phyloP scores from a whole-genome alignment of 2,888 invertebrate species.

The Euplexia lucipara region DNA sequence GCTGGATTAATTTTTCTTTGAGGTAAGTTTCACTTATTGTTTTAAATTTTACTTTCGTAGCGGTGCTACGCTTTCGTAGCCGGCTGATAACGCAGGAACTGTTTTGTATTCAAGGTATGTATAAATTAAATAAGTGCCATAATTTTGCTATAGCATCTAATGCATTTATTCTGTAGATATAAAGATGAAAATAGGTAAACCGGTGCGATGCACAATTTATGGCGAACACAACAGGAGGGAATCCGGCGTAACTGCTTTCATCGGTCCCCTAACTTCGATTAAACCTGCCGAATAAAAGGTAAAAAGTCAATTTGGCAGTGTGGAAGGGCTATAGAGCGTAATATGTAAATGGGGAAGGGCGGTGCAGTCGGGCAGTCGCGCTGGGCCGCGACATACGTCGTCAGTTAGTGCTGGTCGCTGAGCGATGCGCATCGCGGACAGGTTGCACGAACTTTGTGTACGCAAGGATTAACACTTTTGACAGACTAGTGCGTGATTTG shows the following conservation, averaged over 20 bases:
- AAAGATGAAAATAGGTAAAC: conserved; percentile 68
- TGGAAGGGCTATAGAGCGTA: conserved; percentile 88
- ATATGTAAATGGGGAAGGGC: conserved; percentile 90
- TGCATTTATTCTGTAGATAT: conserved; percentile 57
- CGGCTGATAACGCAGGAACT: conserved; percentile 46
- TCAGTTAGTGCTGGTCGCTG: conserved; percentile 65
- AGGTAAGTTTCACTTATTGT: conserved; percentile 68
- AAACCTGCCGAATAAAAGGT: conserved; percentile 90
- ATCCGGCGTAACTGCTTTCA: conserved; percentile 81
- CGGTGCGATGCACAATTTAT: conserved; percentile 68
- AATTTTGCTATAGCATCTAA: conserved; percentile 46
- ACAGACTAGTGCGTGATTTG: conserved; percentile 63
- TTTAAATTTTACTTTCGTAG: conserved; percentile 64
- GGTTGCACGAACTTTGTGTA: conserved; percentile 68
- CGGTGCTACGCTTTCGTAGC: conserved; percentile 74
- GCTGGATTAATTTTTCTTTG: conserved; percentile 67
- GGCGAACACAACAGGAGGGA: conserved; percentile 74
- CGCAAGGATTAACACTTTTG: conserved; percentile 68
- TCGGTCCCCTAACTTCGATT: conserved; percentile 87
- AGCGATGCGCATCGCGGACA: conserved; percentile 69
- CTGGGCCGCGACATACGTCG: conserved; percentile 74
- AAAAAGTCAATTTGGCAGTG: conserved; percentile 89
- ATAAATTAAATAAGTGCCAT: conserved; percentile 48
- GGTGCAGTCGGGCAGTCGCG: conserved; percentile 83
- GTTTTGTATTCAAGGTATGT: conserved; percentile 43